phyloP scores from a whole-genome alignment of 2,797 vertebrate species.

The Iguana delicatissima region DNA sequence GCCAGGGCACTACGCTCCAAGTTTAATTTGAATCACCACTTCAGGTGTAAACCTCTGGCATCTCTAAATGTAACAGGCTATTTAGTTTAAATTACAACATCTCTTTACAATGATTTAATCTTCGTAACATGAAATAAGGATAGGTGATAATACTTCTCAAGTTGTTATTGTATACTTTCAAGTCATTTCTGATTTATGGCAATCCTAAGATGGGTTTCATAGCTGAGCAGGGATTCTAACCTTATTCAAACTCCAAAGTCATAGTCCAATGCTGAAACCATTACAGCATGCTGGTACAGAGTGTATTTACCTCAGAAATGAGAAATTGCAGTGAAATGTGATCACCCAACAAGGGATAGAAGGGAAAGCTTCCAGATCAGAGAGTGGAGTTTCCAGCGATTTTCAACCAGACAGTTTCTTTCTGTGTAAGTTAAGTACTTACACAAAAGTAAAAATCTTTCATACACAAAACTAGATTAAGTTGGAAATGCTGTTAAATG shows the following conservation, averaged over 20 bases:
- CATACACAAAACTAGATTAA: neutral
- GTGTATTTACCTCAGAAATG: neutral
- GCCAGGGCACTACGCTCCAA: neutral
- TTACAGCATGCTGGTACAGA: neutral
- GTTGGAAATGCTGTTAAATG: neutral
- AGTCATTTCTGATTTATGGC: no score
- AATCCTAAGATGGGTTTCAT: no score
- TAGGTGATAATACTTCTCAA: neutral
- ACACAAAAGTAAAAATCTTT: neutral
- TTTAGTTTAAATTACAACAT: neutral
- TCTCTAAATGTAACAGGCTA: neutral
- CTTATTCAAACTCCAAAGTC: no score
- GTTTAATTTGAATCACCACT: neutral
- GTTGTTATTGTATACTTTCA: neutral
- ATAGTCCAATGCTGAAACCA: no score
- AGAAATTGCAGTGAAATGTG: neutral
- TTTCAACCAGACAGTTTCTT: neutral
- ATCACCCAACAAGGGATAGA: no score
- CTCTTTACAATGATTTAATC: neutral
- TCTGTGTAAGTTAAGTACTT: neutral
- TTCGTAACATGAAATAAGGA: neutral
- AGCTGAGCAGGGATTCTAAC: no score
- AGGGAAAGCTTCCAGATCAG: neutral
- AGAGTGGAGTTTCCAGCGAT: neutral
- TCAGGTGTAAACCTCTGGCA: neutral